Evolutionary conservation across 30 jellyfish, hydroid and myxozoan species (phyloP).

Genomic region (Turritopsis dohrnii): DNA sequence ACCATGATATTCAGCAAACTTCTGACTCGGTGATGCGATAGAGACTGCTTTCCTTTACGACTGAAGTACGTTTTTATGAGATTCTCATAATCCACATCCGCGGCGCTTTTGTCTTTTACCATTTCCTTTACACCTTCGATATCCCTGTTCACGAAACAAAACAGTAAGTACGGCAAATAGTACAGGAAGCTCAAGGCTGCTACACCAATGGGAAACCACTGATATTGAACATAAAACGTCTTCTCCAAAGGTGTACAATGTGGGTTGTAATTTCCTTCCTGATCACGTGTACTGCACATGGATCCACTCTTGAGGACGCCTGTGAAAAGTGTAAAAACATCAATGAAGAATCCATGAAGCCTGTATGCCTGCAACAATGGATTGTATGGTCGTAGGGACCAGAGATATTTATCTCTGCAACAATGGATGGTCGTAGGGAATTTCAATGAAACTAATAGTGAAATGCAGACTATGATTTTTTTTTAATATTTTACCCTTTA

Average conservation of each 20-base stretch:
- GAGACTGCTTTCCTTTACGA: background rate
- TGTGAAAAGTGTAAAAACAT: background rate
- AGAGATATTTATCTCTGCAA: too few species aligned
- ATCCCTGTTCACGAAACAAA: background rate
- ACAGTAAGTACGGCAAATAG: constrained; percentile 17
- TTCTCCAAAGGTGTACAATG: constrained; percentile 3
- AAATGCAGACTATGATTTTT: too few species aligned
- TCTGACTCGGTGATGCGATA: background rate
- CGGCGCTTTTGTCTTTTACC: background rate
- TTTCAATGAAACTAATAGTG: too few species aligned
- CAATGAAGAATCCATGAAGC: background rate
- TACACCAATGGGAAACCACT: constrained; percentile 26
- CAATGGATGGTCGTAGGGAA: too few species aligned
- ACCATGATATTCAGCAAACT: constrained; percentile 13
- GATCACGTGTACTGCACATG: background rate
- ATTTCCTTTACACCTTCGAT: background rate
- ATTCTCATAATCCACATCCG: constrained; percentile 14
- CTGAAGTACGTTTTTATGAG: background rate
- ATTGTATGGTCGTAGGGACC: too few species aligned
- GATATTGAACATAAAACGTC: constrained; percentile 15
- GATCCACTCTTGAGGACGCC: background rate
- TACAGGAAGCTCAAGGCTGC: constrained; percentile 21
- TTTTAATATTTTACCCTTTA: too few species aligned
- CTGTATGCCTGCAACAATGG: too few species aligned
- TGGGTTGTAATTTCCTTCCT: background rate